These are phyloP conservation scores for Gobionotothen gibberifrons DNA, from an alignment of 2,797 vertebrate species.

Conservation along the genomic window DNA sequence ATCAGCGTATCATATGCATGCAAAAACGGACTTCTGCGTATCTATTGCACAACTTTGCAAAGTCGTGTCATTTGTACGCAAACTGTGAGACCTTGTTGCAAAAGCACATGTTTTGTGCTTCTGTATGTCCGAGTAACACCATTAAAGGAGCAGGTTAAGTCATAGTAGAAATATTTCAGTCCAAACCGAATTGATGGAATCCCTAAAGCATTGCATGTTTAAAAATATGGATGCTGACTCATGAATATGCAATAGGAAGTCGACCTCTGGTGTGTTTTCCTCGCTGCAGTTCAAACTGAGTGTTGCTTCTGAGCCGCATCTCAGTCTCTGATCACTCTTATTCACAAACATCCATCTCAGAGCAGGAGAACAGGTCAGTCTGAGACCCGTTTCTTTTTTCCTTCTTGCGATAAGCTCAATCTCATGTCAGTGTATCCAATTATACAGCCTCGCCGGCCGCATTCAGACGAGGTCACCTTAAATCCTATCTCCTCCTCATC, in stretches of 20 bases:
- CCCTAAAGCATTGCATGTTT: background rate
- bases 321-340: constrained; percentile 51
- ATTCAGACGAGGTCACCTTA: constrained; percentile 74
- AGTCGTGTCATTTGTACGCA: too few relatives aligned
- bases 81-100: too few relatives aligned
- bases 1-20: too few relatives aligned
- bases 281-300: constrained; percentile 29
- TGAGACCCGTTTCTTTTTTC: background rate
- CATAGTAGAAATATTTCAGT: background rate
- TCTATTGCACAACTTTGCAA: too few relatives aligned
- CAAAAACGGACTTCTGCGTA: too few relatives aligned
- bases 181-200: background rate
- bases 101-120: too few relatives aligned
- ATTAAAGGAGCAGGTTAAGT: too few relatives aligned
- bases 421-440: constrained; percentile 70
- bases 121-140: too few relatives aligned
- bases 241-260: constrained; percentile 10
- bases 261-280: constrained; percentile 21
- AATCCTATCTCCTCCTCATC: constrained; percentile 60
- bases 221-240: background rate
- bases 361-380: constrained; percentile 28
- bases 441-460: constrained; percentile 55
- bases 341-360: constrained; percentile 64
- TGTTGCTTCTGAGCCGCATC: constrained; percentile 35
- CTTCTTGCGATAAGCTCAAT: constrained; percentile 72